These are phyloP conservation scores for Chironex yamaguchii DNA, from an alignment of 30 jellyfish, hydroid and myxozoan genomes.

Conservation along the genomic window DNA sequence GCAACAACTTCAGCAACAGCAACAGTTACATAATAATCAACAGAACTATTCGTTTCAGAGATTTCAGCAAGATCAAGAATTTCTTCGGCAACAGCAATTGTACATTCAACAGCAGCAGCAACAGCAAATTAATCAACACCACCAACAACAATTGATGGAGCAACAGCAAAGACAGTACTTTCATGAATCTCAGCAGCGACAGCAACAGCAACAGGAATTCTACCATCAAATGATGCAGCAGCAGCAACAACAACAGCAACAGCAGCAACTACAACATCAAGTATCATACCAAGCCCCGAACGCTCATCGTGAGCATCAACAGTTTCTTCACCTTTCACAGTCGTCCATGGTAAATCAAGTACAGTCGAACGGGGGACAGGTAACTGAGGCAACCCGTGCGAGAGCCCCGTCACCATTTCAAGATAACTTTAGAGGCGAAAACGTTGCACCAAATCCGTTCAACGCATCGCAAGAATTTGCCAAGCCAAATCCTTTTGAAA, in stretches of 20 bases:
- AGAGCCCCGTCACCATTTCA: constrained; percentile 83
- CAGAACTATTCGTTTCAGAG: too few species aligned
- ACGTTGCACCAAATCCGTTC: constrained; percentile 34
- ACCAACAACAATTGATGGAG: constrained; percentile 4
- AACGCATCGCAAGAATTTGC: constrained; percentile 38
- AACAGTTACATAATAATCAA: not conserved
- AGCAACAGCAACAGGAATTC: constrained; percentile 16
- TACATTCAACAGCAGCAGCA: constrained; percentile 29
- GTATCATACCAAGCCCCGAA: not conserved
- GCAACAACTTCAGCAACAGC: constrained; percentile 39
- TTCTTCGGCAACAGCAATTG: constrained; percentile 17
- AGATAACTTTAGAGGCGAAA: constrained; percentile 37
- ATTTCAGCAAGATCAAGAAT: not conserved
- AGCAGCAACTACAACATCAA: constrained; percentile 24
- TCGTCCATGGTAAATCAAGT: not conserved
- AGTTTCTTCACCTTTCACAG: not conserved
- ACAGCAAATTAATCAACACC: not conserved
- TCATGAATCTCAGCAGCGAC: constrained; percentile 55
- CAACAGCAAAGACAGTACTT: constrained; percentile 74
- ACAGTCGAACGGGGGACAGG: not conserved
- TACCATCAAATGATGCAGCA: constrained; percentile 16
- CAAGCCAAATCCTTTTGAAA: not conserved
- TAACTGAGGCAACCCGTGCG: not conserved
- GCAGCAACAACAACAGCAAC: not conserved
- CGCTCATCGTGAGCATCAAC: constrained; percentile 21